Evolutionary conservation across 2,888 invertebrate genomes (phyloP).

Genomic region (Buathra laborator): DNA sequence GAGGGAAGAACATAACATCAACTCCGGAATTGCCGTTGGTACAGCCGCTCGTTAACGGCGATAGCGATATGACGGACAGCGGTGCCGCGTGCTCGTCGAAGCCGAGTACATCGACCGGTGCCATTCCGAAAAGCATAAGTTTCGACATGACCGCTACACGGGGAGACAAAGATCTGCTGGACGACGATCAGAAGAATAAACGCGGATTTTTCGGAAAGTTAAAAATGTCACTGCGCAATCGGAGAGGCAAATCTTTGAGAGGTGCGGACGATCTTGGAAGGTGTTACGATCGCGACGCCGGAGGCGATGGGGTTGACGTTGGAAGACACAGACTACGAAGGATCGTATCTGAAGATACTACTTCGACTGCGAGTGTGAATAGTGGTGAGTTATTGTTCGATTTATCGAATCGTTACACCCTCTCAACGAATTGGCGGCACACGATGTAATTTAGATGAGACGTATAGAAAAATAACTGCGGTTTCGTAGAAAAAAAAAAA

Average conservation of each 20-base stretch:
- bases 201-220: conserved; percentile 91
- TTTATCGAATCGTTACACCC: background rate
- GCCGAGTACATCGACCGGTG: conserved; percentile 90
- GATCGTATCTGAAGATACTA: conserved; percentile 84
- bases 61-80: conserved; percentile 75
- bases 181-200: conserved; percentile 87
- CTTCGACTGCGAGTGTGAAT: conserved; percentile 77
- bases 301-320: conserved; percentile 74
- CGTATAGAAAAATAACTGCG: background rate
- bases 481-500: background rate
- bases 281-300: conserved; percentile 81
- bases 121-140: conserved; percentile 96
- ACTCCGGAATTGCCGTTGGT: conserved; percentile 73
- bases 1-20: conserved; percentile 75
- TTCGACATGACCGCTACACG: conserved; percentile 96
- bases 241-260: conserved; percentile 87
- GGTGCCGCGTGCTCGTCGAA: conserved; percentile 80
- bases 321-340: conserved; percentile 81
- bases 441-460: background rate
- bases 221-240: conserved; percentile 89
- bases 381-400: conserved; percentile 73
- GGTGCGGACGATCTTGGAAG: conserved; percentile 83
- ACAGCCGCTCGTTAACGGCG: conserved; percentile 74
- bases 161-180: conserved; percentile 88
- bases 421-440: background rate